Evolutionary conservation across 2,888 invertebrate genomes (phyloP), one percentile per base, ranked within the genome.

Genomic region (Spicauda simplicius): DNA sequence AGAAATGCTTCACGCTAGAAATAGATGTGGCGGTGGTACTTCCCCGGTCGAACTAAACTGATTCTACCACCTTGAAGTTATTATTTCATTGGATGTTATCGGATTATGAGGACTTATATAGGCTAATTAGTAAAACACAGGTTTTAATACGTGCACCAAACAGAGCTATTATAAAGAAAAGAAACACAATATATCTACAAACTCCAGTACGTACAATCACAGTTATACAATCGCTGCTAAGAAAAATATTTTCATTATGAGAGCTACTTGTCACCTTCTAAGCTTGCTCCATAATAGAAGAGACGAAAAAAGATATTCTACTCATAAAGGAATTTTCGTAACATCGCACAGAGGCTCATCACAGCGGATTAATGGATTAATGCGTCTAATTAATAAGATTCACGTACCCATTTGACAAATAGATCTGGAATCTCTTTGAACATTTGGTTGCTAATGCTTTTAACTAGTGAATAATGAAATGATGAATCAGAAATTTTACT

Each of bases 341-440:
- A 11, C 37, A 10, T 50, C n/a, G 0, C n/a, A 50, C 3, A 10
- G 50, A 52, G 25, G 12, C 30, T 11, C 30, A 25, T 30, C 60
- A 14, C 30, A 33, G 25, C 16, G 30, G 50, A 30, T 50, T 60
- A 60, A 60, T 60, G 60, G 50, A 60, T 60, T 60, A 60, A 50
- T 60, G 60, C 50, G 60, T 14, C 53, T 53, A 19, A 53, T 53
- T 53, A 53, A 50, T 53, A 53, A 53, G 50, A n/a, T 18, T 50
- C 50, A 16, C 18, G 18, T 10, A 18, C n/a, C 2, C 58, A 59
- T 48, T 59, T 59, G 48, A 14, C 41, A 48, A 48, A 58, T 41
- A 48, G 58, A 48, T 45, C 25, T 45, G 18, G 18, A 16, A 7
- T 1, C n/a, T n/a, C 16, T 50, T 50, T 50, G 50, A 50, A 50